Conservation (phyloP, 2,797 vertebrate species). For the Artibeus jamaicensis region DNA sequence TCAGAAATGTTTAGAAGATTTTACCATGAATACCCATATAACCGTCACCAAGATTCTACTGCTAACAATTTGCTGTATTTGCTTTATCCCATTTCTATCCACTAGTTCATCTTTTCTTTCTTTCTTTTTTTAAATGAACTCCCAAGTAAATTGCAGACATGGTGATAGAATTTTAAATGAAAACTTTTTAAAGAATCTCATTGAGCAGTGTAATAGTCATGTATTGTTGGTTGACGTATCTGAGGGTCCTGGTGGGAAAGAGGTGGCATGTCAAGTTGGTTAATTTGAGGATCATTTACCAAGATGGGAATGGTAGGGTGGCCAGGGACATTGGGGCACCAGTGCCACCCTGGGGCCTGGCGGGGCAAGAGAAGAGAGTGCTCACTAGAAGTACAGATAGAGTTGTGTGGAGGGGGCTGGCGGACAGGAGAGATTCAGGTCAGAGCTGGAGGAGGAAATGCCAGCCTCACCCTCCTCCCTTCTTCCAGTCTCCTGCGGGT, state of each 20-base stretch:
- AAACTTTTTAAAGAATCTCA: background rate
- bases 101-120: background rate
- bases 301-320: background rate
- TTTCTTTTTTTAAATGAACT: background rate
- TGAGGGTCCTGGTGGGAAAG: background rate
- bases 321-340: background rate
- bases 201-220: background rate
- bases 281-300: background rate
- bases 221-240: background rate
- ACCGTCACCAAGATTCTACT: background rate
- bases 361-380: background rate
- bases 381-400: background rate
- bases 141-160: background rate
- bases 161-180: background rate
- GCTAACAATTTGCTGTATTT: background rate
- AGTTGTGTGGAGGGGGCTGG: background rate
- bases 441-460: background rate
- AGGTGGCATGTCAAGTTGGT: background rate
- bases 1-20: background rate
- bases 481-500: background rate
- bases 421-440: background rate
- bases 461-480: background rate
- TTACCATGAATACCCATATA: background rate
- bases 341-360: background rate
- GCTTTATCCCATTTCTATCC: background rate